Evolutionary conservation across 2,797 vertebrate species (phyloP).

Genomic region (Petrocephalus schoutedeni): DNA sequence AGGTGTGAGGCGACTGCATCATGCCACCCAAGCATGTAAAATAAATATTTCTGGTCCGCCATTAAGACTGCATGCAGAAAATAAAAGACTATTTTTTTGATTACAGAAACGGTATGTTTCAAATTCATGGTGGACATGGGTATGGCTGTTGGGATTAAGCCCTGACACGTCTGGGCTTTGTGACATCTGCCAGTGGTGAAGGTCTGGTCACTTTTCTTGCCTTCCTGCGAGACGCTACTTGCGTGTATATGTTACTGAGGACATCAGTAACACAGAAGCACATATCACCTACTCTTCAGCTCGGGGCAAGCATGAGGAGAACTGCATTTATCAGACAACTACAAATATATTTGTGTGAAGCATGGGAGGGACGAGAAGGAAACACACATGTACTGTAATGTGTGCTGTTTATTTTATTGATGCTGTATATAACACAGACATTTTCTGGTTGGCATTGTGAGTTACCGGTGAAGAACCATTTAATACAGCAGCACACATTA

Average conservation of each 20-base stretch:
- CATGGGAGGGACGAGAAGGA: not conserved
- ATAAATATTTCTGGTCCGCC: not conserved
- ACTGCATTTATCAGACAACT: not conserved
- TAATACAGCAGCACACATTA: not conserved
- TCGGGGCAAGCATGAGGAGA: not conserved
- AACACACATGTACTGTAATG: not conserved
- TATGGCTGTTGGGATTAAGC: not conserved
- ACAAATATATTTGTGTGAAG: not conserved
- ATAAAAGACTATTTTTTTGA: not conserved
- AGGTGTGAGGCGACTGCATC: too few relatives aligned
- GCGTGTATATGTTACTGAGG: not conserved
- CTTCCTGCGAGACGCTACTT: not conserved
- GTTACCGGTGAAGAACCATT: not conserved
- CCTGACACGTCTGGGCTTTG: not conserved
- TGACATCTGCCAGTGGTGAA: not conserved
- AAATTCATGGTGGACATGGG: not conserved
- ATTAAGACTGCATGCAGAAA: not conserved
- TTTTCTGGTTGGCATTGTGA: not conserved
- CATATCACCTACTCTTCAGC: not conserved
- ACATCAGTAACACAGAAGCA: not conserved
- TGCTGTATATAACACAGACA: not conserved
- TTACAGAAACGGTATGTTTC: not conserved
- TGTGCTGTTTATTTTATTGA: not conserved
- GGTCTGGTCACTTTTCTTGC: not conserved
- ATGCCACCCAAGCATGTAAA: too few relatives aligned